Percentiles rank a stretch among this genome's conserved stretches.
Conservation (phyloP, 2,797 vertebrate genomes). For the Carapus acus region DNA sequence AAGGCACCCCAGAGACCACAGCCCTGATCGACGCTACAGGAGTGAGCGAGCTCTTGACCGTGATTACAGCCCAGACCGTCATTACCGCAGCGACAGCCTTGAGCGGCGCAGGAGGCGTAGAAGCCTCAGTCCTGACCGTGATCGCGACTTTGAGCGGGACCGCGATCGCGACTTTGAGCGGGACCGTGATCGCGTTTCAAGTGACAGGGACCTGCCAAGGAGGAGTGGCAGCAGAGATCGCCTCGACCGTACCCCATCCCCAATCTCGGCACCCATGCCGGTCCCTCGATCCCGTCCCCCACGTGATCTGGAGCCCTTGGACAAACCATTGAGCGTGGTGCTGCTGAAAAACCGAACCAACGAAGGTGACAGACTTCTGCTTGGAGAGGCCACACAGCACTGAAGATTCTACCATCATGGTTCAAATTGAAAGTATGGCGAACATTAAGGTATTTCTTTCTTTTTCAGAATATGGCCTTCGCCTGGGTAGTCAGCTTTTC, state of each 20-base stretch:
- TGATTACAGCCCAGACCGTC: slow-evolving; percentile 45
- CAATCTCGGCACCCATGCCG: slow-evolving; percentile 44
- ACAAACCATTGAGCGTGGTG: slow-evolving; percentile 81
- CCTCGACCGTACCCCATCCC: slow-evolving; percentile 77
- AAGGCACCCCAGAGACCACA: slow-evolving; percentile 61
- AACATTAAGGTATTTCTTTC: too few species aligned
- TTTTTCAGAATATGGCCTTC: slow-evolving; percentile 87
- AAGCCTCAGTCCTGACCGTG: slow-evolving; percentile 43
- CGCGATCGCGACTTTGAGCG: slow-evolving; percentile 45
- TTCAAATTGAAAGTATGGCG: too few species aligned
- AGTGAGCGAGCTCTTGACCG: slow-evolving; percentile 51
- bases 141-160: slow-evolving; percentile 53
- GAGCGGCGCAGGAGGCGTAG: too few species aligned
- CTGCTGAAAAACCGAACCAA: slow-evolving; percentile 84
- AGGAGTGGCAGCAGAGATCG: slow-evolving; percentile 76
- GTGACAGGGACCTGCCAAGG: slow-evolving; percentile 54
- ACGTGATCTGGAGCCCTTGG: slow-evolving; percentile 58
- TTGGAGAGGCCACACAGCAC: too few species aligned
- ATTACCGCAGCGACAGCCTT: too few species aligned
- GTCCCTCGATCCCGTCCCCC: slow-evolving; percentile 55
- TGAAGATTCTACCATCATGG: too few species aligned
- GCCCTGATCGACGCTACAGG: slow-evolving; percentile 62
- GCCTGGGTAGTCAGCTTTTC: slow-evolving; percentile 97
- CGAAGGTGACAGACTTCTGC: too few species aligned
- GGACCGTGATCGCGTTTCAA: slow-evolving; percentile 44